Base-by-base conservation (phyloP, 2,113 vertebrate species). In the Todiramphus chloris region DNA sequence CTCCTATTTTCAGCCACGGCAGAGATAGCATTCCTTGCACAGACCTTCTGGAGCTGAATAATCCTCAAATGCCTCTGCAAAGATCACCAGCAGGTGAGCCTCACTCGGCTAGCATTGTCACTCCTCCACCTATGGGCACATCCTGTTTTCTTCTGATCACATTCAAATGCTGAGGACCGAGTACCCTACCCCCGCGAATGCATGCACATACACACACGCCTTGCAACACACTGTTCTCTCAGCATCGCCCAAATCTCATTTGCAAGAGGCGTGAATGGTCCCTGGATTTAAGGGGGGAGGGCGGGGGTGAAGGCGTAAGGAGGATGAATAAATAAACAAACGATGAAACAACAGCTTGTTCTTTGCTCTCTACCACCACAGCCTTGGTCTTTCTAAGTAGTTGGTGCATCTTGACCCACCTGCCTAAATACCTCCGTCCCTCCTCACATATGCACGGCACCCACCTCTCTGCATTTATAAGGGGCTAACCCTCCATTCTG, bases 31-130 rank as follows among this genome's bases (percentile, higher is more conserved):
- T 89, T 92, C 86, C 66, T 93, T 19, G 5, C 90, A 89, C 83
- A 89, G 95, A 95, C 62, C 86, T 93, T 94, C 83, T 68, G 86
- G 74, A 93, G 86, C 92, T 87, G 83, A 89, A 96, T 94, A 96
- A 97, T 94, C 96, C 94, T 92, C 94, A 90, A 96, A 95, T 97
- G 94, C 95, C 95, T 94, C 95, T 95, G 94, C 94, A 94, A 95
- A 96, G 86, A 94, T 93, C 92, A 92, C 94, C 96, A 92, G 94
- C 95, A 95, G 95, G 96, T 96, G 95, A 97, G 92, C 77, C n/a
- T n/a, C 69, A 16, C 83, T 84, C 48, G 51, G 88, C 48, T 84
- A 60, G 56, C 86, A 44, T 84, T 95, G 86, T 92, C 96, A 94
- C 69, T 94, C 86, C 86, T 93, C 83, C 96, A 92, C 88, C 96